These are phyloP conservation scores for Tanypteryx hageni DNA, from an alignment of 2,888 invertebrate genomes.

Conservation along the genomic window DNA sequence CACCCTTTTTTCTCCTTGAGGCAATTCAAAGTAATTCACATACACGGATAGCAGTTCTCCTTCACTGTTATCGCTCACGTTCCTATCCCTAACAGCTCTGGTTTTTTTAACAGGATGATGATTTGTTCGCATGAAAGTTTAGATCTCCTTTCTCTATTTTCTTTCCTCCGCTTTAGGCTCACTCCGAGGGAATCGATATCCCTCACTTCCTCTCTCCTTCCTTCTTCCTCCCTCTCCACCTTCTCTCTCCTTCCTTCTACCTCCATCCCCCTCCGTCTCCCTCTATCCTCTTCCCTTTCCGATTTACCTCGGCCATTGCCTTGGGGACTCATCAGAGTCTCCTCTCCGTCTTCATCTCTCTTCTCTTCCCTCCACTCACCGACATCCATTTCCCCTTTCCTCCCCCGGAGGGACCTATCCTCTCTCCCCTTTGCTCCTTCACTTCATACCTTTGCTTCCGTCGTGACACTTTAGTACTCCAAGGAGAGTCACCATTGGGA, in stretches of 20 bases:
- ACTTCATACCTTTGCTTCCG: neutral
- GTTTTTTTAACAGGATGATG: constrained; percentile 14
- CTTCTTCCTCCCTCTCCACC: neutral
- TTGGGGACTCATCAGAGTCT: constrained; percentile 26
- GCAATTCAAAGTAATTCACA: constrained; percentile 24
- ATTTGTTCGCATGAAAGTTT: constrained; percentile 48
- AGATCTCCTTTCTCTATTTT: constrained; percentile 12
- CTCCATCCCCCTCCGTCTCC: neutral
- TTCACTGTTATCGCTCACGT: neutral
- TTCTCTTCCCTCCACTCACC: neutral
- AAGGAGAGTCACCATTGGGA: no score
- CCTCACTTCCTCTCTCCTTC: neutral
- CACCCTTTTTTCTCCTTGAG: neutral
- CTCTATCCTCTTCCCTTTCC: neutral
- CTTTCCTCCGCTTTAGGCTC: neutral
- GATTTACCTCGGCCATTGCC: neutral
- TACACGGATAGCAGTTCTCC: constrained; percentile 14
- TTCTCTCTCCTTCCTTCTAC: neutral
- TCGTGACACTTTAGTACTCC: neutral
- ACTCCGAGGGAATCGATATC: neutral
- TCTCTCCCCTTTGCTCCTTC: neutral
- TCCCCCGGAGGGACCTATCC: neutral
- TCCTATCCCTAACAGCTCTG: neutral
- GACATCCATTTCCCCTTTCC: neutral
- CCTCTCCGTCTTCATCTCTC: neutral